Conservation (phyloP, 2,888 invertebrate species). For the Mylabris sibirica region DNA sequence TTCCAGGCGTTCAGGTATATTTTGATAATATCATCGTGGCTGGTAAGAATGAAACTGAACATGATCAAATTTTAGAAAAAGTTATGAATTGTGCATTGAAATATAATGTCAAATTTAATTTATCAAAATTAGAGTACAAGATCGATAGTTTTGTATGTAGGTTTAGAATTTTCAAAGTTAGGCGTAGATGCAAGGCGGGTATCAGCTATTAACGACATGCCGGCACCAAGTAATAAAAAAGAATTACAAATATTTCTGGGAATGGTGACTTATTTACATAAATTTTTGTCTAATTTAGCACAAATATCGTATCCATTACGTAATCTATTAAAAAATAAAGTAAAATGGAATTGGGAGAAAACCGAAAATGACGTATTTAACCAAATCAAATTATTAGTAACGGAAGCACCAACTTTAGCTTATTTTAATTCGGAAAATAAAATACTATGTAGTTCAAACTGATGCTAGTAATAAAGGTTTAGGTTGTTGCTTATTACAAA, state of each 20-base stretch:
- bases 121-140: background rate
- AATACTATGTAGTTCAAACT: too few species aligned
- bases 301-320: background rate
- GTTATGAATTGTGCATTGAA: too few species aligned
- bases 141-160: background rate
- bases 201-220: background rate
- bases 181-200: background rate
- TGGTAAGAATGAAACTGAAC: too few species aligned
- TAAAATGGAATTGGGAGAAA: background rate
- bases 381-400: too few species aligned
- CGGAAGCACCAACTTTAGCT: too few species aligned
- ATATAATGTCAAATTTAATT: too few species aligned
- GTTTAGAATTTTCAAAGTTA: too few species aligned
- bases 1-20: too few species aligned
- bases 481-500: background rate
- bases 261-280: background rate
- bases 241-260: background rate
- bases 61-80: too few species aligned
- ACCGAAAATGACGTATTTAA: background rate
- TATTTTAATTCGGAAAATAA: background rate
- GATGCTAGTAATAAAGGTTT: background rate
- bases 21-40: too few species aligned
- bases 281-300: background rate
- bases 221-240: background rate
- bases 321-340: background rate